A percentile compares a stretch with the other conserved stretches of the same genome.
These are phyloP conservation scores for Eriosoma lanigerum DNA, from an alignment of 1,140 invertebrate species.

Conservation along the genomic window DNA sequence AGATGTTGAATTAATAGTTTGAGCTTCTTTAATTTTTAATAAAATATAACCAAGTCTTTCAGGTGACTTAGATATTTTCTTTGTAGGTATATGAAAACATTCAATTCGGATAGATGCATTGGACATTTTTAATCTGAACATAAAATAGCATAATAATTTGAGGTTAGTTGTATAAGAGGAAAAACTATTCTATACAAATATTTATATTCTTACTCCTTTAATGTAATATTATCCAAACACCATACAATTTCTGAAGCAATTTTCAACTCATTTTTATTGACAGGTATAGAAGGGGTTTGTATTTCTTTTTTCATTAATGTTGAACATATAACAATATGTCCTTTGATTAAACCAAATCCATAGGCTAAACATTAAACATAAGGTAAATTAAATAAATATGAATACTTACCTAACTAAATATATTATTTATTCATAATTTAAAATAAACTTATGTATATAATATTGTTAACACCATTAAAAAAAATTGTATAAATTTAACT, in stretches of 20 bases:
- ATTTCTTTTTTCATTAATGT: conserved; percentile 2
- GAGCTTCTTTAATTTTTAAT: conserved; percentile 39
- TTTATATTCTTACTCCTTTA: conserved; percentile 17
- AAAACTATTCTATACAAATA: neutral
- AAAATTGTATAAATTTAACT: too few species aligned
- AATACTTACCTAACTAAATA: neutral
- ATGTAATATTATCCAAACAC: neutral
- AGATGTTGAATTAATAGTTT: conserved; percentile 21
- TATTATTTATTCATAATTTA: neutral
- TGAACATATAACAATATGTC: conserved; percentile 28
- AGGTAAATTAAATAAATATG: too few species aligned
- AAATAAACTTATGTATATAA: neutral
- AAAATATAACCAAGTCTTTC: conserved; percentile 36
- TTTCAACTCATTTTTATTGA: conserved; percentile 27
- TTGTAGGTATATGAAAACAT: neutral
- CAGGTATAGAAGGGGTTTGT: neutral
- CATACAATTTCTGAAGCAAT: neutral
- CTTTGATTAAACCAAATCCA: conserved; percentile 43
- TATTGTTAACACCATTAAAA: too few species aligned
- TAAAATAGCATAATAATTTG: neutral
- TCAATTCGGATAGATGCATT: conserved; percentile 23
- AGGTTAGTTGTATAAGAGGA: too few species aligned
- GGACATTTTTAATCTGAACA: conserved; percentile 19
- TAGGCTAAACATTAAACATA: conserved; percentile 6
- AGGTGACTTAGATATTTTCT: neutral